Conservation (phyloP, 2,797 vertebrate genomes). For the Chloroceryle inda region DNA sequence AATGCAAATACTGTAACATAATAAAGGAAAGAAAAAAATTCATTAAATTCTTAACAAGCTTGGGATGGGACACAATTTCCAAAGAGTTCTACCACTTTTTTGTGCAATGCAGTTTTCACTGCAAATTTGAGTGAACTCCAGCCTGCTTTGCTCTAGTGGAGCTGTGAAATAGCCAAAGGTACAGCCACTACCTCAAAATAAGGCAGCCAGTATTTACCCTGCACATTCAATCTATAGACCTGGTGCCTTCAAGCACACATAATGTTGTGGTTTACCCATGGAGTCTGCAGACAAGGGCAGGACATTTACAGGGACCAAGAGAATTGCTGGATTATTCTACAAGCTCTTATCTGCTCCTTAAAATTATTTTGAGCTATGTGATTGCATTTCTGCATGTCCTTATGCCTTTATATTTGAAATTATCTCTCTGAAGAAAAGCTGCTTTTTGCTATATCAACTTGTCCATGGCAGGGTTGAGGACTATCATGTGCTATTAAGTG, state of each 20-base stretch:
- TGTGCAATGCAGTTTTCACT: neutral
- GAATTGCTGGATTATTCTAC: neutral
- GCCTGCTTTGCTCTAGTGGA: neutral
- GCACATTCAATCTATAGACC: neutral
- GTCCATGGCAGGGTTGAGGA: neutral
- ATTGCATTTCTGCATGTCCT: neutral
- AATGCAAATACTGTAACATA: neutral
- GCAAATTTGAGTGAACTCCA: neutral
- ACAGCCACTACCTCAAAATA: neutral
- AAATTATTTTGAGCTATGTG: neutral
- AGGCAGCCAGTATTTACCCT: neutral
- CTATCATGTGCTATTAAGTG: neutral
- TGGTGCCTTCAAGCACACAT: neutral
- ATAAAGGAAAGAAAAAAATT: neutral
- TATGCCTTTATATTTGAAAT: neutral
- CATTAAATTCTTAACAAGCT: neutral
- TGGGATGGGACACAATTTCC: neutral
- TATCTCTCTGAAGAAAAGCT: neutral
- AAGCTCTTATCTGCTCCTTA: neutral
- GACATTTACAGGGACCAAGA: accelerated
- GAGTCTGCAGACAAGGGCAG: neutral
- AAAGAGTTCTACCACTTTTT: neutral
- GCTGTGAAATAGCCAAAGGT: neutral
- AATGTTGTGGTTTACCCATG: neutral
- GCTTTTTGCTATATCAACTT: neutral